A percentile compares a stretch with the other conserved stretches of the same genome.
These are phyloP conservation scores for Teinopalpus imperialis DNA, from an alignment of 2,888 invertebrate species.

Conservation along the genomic window DNA sequence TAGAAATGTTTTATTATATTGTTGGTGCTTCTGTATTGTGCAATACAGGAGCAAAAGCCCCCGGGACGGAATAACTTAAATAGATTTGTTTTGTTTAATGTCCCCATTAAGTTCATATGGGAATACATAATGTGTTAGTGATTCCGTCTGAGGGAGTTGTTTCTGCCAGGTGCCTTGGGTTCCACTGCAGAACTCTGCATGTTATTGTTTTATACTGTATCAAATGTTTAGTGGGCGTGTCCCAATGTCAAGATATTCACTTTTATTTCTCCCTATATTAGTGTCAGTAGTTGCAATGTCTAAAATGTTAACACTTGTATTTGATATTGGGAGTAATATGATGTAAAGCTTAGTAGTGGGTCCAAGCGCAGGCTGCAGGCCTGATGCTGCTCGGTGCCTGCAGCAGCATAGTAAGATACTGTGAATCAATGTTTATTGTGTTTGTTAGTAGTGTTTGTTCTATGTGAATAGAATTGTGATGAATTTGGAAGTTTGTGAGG, in stretches of 20 bases:
- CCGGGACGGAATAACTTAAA: conserved; percentile 26
- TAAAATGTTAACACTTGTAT: conserved; percentile 22
- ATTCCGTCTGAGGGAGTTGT: conserved; percentile 38
- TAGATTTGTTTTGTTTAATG: conserved; percentile 30
- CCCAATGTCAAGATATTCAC: conserved; percentile 18
- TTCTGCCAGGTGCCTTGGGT: conserved; percentile 36
- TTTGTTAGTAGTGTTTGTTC: conserved; percentile 67
- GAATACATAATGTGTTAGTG: conserved; percentile 33
- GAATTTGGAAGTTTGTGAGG: conserved; percentile 60
- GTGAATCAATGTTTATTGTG: conserved; percentile 75
- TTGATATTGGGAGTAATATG: conserved; percentile 8
- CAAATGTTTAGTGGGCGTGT: conserved; percentile 42
- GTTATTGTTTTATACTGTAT: conserved; percentile 70
- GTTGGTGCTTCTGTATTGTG: conserved; percentile 62
- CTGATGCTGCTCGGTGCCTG: conserved; percentile 31
- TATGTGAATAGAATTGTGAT: conserved; percentile 72
- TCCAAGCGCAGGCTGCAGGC: conserved; percentile 34
- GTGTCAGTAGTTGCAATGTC: conserved; percentile 34
- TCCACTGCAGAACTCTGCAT: conserved; percentile 46
- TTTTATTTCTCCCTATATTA: conserved; percentile 18
- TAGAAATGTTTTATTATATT: conserved; percentile 72
- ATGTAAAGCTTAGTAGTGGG: conserved; percentile 20
- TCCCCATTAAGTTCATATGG: conserved; percentile 47
- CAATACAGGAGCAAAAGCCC: conserved; percentile 36
- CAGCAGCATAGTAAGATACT: conserved; percentile 47